phyloP scores from a whole-genome alignment of 2,113 vertebrate genomes.

The Isichthys henryi region DNA sequence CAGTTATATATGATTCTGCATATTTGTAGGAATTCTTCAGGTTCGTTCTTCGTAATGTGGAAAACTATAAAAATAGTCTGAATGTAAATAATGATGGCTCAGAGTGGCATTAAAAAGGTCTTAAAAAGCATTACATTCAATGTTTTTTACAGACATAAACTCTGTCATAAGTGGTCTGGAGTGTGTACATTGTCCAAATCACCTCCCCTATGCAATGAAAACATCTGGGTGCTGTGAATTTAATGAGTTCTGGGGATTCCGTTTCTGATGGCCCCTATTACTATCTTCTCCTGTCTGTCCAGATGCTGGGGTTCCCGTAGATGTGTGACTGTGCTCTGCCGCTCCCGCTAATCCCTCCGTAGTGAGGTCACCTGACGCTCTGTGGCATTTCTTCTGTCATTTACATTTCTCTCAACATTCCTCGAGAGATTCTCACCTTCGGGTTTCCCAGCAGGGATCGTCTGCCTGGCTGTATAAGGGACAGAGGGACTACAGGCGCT shows the following conservation, averaged over 20 bases:
- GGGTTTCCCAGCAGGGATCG: not conserved
- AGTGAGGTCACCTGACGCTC: not conserved
- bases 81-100: not conserved
- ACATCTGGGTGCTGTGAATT: not conserved
- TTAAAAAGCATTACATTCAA: not conserved
- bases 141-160: not conserved
- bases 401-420: not conserved
- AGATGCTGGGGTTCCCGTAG: not conserved
- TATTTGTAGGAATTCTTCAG: not conserved
- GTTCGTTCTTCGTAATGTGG: not conserved
- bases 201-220: not conserved
- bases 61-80: not conserved
- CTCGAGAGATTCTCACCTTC: not conserved
- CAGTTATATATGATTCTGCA: not conserved
- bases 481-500: not conserved
- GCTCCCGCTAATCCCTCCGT: not conserved
- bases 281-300: not conserved
- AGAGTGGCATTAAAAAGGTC: not conserved
- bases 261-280: not conserved
- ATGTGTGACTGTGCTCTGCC: not conserved
- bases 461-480: not conserved
- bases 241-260: not conserved
- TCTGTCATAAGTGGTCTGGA: not conserved
- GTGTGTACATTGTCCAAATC: not conserved
- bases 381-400: not conserved